Evolutionary conservation across 2,888 invertebrate genomes (phyloP).

Genomic region (Chymomyza fuscimana): DNA sequence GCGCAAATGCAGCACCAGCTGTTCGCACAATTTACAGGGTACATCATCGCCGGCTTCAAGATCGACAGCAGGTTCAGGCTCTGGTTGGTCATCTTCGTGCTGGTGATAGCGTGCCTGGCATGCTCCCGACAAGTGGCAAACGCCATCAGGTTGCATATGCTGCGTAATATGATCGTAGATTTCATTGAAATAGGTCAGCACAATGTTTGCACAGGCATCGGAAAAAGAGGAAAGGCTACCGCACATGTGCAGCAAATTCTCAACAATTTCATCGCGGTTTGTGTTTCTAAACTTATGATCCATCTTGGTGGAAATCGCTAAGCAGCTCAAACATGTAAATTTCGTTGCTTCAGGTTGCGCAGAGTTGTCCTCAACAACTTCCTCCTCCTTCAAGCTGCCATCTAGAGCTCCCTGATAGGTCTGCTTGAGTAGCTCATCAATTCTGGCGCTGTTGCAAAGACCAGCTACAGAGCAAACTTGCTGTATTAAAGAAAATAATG

Average conservation of each 20-base stretch:
- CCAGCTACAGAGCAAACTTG: slow-evolving; percentile 93
- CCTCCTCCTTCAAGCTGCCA: slow-evolving; percentile 51
- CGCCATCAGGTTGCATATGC: slow-evolving; percentile 83
- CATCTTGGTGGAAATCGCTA: slow-evolving; percentile 69
- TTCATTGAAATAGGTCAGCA: slow-evolving; percentile 86
- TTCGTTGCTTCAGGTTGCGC: background rate
- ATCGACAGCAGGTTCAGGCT: slow-evolving; percentile 80
- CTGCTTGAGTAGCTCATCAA: slow-evolving; percentile 83
- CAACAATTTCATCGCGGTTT: slow-evolving; percentile 76
- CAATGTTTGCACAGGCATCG: slow-evolving; percentile 88
- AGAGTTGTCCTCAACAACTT: slow-evolving; percentile 26
- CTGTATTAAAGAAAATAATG: slow-evolving; percentile 50
- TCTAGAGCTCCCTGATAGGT: slow-evolving; percentile 53
- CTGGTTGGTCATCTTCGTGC: slow-evolving; percentile 80
- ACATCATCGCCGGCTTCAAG: slow-evolving; percentile 82
- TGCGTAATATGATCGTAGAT: slow-evolving; percentile 84
- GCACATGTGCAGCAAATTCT: slow-evolving; percentile 82
- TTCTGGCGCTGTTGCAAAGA: slow-evolving; percentile 88
- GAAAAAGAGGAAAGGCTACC: slow-evolving; percentile 86
- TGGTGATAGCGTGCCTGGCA: slow-evolving; percentile 85
- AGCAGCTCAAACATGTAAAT: slow-evolving; percentile 76
- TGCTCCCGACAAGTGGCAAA: slow-evolving; percentile 89
- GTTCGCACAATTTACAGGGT: slow-evolving; percentile 92
- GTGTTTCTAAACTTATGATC: slow-evolving; percentile 73
- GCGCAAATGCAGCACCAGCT: slow-evolving; percentile 88